Evolutionary conservation across 2,797 vertebrate species (phyloP).

Genomic region (Pogoniulus pusillus): DNA sequence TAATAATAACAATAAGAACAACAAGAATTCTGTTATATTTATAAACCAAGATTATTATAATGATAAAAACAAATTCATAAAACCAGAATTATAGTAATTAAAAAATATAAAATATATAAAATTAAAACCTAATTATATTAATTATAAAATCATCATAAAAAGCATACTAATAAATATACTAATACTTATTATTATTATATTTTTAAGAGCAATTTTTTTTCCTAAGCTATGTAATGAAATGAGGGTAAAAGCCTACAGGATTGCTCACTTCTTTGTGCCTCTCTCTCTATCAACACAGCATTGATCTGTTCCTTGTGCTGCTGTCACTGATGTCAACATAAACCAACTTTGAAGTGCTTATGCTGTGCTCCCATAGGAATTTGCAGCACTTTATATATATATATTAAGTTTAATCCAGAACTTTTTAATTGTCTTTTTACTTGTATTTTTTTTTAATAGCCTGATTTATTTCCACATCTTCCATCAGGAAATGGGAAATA

Average conservation of each 20-base stretch:
- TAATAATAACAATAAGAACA: too few relatives aligned
- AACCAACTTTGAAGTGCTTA: not conserved
- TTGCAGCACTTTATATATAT: not conserved
- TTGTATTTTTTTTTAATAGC: not conserved
- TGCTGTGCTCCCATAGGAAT: not conserved
- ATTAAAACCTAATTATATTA: too few relatives aligned
- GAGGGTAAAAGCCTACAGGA: not conserved
- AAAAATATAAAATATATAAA: too few relatives aligned
- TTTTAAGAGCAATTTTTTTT: not conserved
- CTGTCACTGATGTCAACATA: not conserved
- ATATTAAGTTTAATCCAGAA: not conserved
- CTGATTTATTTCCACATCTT: not conserved
- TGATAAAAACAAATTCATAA: too few relatives aligned
- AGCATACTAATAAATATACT: too few relatives aligned
- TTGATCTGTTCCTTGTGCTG: not conserved
- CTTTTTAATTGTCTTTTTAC: not conserved
- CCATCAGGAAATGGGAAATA: not conserved
- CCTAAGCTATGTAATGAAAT: not conserved
- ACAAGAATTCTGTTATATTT: too few relatives aligned
- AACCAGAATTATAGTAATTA: too few relatives aligned
- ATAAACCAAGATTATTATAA: too few relatives aligned
- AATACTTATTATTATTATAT: too few relatives aligned
- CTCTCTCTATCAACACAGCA: not conserved
- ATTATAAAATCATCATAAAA: too few relatives aligned
- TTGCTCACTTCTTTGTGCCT: conserved; percentile 3